Evolutionary conservation across 2,888 invertebrate species (phyloP), one percentile per base, ranked within the genome.

Genomic region (Tachystola acroxantha): DNA sequence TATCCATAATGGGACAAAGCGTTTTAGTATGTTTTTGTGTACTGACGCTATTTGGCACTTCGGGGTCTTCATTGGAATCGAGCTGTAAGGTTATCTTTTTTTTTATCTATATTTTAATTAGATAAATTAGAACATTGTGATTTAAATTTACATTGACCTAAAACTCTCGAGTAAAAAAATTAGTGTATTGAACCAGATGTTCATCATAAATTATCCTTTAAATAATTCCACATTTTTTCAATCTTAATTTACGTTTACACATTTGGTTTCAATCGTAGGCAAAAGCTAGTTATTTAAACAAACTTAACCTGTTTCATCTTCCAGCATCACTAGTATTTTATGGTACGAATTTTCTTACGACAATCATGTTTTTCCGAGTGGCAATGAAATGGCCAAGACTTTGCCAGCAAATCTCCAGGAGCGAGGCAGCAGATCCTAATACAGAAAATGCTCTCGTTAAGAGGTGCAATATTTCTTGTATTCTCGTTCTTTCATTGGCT

Each of bases 331-430:
- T 67, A 7, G 48, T 71, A 7, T 80, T 77, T 42, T 68, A 60
- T 39, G 29, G 46, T 0, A 54, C 64, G 3, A 69, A 62, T 5
- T 47, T 57, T 0, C 35, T 52, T 5, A 72, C 64, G 1, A 64
- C 63, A 0, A 30, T 64, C 0, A 29, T 73, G 1, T 80, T 78
- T 31, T 37, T 68, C 0, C 62, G 64, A 0, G 58, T 76, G 2
- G 75, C 76, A 4, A 63, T 25, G 34, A 60, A 64, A 44, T 79
- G 79, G 80, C 74, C 76, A 0, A 53, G 50, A 7, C 46, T 79
- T 1, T 57, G 65, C 25, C 48, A 48, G 24, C 51, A 58, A 1
- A 74, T 79, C 10, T 49, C 67, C 0, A 57, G 44, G 11, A 59
- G 61, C 0, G 77, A 80, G 38, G 53, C 60, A 0, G 43, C 50